A percentile compares a stretch with the other conserved stretches of the same genome.
Evolutionary conservation across 2,113 vertebrate species (phyloP).

Genomic region (Lynx canadensis): DNA sequence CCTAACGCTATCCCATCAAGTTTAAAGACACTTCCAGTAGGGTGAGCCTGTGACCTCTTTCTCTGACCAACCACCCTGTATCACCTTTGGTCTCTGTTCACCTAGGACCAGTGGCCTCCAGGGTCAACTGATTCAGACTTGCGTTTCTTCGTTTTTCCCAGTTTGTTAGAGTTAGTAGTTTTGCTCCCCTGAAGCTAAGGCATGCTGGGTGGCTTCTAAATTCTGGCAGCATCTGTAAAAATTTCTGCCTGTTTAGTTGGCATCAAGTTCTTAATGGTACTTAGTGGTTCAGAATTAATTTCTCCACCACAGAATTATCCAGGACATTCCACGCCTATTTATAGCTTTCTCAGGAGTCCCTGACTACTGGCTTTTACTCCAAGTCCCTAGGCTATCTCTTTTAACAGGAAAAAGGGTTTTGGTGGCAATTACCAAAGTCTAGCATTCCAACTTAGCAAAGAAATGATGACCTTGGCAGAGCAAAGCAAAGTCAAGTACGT

Average conservation of each 20-base stretch:
- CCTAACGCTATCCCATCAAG: not conserved
- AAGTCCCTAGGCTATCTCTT: not conserved
- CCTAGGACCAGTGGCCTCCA: not conserved
- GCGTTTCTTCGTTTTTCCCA: not conserved
- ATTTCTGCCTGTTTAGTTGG: conserved; percentile 24
- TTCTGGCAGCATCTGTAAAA: not conserved
- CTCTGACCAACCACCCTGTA: not conserved
- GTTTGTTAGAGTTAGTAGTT: not conserved
- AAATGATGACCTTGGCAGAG: not conserved
- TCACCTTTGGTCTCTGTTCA: not conserved
- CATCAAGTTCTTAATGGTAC: conserved; percentile 24
- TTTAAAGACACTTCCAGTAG: not conserved
- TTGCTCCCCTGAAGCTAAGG: not conserved
- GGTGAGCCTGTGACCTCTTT: not conserved
- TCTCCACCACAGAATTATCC: not conserved
- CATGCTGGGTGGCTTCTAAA: not conserved
- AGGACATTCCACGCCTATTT: not conserved
- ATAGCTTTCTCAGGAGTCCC: not conserved
- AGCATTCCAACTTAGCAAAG: not conserved
- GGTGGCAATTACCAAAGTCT: not conserved
- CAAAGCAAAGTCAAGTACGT: not conserved
- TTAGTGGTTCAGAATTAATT: conserved; percentile 40
- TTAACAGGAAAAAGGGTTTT: not conserved
- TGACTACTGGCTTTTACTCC: not conserved
- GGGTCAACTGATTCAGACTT: not conserved